Percentiles rank a stretch among this genome's conserved stretches.
These are phyloP conservation scores for Leptopilina boulardi DNA, from an alignment of 1,140 invertebrate species.

Conservation along the genomic window DNA sequence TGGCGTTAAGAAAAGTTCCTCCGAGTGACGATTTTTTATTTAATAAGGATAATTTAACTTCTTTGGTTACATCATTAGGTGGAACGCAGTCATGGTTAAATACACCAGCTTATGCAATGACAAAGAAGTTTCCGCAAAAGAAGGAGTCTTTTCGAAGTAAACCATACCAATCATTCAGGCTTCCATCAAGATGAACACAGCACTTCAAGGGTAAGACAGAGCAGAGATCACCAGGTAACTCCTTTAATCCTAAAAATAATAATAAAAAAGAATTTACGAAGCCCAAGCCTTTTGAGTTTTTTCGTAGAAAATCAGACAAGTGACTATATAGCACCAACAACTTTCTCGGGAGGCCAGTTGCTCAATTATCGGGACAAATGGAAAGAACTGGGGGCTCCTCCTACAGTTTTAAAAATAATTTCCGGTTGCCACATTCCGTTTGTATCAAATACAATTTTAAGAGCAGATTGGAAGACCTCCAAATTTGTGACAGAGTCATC, in stretches of 20 bases:
- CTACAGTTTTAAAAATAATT: conserved; percentile 52
- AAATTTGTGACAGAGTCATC: conserved; percentile 50
- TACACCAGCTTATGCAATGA: conserved; percentile 39
- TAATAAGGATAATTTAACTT: conserved; percentile 46
- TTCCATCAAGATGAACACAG: neutral
- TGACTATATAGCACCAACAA: conserved; percentile 30
- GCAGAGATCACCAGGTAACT: too few relatives aligned
- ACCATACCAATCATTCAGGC: neutral
- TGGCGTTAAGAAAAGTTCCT: conserved; percentile 50
- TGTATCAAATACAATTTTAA: conserved; percentile 50
- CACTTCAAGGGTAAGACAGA: neutral
- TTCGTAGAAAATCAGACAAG: conserved; percentile 40
- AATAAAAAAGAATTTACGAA: too few relatives aligned
- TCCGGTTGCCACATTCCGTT: conserved; percentile 56
- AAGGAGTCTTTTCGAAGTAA: conserved; percentile 31
- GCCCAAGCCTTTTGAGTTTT: conserved; percentile 8
- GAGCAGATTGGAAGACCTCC: conserved; percentile 41
- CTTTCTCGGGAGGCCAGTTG: conserved; percentile 53
- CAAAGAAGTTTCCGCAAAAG: neutral
- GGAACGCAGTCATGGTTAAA: conserved; percentile 51
- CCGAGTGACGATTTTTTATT: conserved; percentile 54
- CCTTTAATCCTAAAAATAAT: too few relatives aligned
- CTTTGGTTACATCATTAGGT: conserved; percentile 56
- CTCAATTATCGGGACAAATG: conserved; percentile 46
- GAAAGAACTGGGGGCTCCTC: conserved; percentile 43